Base-by-base conservation (phyloP, 2,113 vertebrate genomes). In the Sterna hirundo region DNA sequence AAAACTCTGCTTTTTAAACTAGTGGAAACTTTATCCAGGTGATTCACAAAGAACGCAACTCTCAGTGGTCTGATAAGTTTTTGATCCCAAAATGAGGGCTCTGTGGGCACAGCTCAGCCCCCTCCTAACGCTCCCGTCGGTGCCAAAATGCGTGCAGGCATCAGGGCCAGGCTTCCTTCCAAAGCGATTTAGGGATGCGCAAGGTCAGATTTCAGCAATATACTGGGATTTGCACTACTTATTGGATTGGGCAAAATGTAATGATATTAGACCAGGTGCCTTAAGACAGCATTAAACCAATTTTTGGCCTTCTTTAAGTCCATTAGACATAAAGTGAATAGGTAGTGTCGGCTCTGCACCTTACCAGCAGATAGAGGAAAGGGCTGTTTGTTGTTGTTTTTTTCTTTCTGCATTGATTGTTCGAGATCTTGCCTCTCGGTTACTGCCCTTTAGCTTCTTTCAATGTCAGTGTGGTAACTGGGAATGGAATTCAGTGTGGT, bases 221-320 rank as follows among this genome's bases (percentile, higher is more conserved):
- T 11, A 15, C 52, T 60, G 15, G 94, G 62, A 70, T 94, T 83
- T 94, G 62, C 86, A 78, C 66, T 88, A 13, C 40, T 92, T 82
- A 79, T 9, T 82, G 78, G 79, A 90, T 70, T 64, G 94, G 69
- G 34, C 13, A 83, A 38, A 69, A 79, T 0, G 0, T 79, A 90
- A 92, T 29, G 5, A 9, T 74, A 15, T 88, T 64, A 83, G 72
- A 90, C 10, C 71, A 83, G 87, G 55, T 75, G 84, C 91, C 96
- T 95, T 95, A 90, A 96, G 89, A 93, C 60, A 95, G 65, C 87
- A 30, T 71, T 88, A 86, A 94, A 90, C 83, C 72, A 82, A 90
- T 88, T 76, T 77, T 51, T 88, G 30, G n/a, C 88, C 86, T 76
- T 21, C 81, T 79, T 65, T 26, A 93, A 94, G 77, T 95, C 86